Conservation (phyloP, 2,797 vertebrate genomes). For the Furcifer pardalis region DNA sequence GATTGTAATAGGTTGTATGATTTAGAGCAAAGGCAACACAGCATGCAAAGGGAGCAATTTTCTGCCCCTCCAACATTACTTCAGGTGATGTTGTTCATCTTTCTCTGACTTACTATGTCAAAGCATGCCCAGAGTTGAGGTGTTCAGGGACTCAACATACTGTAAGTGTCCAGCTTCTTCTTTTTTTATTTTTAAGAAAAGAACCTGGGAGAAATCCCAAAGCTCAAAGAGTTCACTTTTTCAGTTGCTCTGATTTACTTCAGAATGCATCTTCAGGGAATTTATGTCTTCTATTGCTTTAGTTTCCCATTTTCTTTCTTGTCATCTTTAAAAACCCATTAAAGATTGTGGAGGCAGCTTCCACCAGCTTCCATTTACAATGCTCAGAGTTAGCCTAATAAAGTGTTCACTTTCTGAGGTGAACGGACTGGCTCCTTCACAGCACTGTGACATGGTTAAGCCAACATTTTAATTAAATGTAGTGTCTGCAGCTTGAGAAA, state of each 20-base stretch:
- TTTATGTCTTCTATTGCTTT: conserved; percentile 84
- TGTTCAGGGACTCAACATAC: conserved; percentile 87
- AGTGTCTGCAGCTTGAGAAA: conserved; percentile 61
- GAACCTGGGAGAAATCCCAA: conserved; percentile 86
- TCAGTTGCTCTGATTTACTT: conserved; percentile 90
- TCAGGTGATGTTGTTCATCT: conserved; percentile 95
- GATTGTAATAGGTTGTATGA: conserved; percentile 84
- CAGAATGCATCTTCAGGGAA: conserved; percentile 92
- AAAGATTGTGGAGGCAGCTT: conserved; percentile 80
- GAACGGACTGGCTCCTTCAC: conserved; percentile 61
- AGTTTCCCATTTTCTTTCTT: conserved; percentile 84
- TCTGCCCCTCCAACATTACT: conserved; percentile 91
- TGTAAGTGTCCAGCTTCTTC: conserved; percentile 84
- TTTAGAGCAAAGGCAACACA: conserved; percentile 74
- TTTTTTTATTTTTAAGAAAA: neutral
- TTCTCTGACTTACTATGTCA: conserved; percentile 91
- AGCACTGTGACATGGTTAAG: conserved; percentile 59
- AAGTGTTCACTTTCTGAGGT: conserved; percentile 65
- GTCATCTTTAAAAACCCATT: conserved; percentile 88
- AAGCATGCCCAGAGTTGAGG: conserved; percentile 83
- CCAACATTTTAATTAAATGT: conserved; percentile 69
- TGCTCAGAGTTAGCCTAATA: conserved; percentile 69
- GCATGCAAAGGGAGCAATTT: conserved; percentile 96
- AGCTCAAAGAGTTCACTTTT: conserved; percentile 89
- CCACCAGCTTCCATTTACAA: conserved; percentile 76